These are phyloP conservation scores for Lordiphosa fenestrarum DNA, from an alignment of 2,888 invertebrate genomes.

Conservation along the genomic window DNA sequence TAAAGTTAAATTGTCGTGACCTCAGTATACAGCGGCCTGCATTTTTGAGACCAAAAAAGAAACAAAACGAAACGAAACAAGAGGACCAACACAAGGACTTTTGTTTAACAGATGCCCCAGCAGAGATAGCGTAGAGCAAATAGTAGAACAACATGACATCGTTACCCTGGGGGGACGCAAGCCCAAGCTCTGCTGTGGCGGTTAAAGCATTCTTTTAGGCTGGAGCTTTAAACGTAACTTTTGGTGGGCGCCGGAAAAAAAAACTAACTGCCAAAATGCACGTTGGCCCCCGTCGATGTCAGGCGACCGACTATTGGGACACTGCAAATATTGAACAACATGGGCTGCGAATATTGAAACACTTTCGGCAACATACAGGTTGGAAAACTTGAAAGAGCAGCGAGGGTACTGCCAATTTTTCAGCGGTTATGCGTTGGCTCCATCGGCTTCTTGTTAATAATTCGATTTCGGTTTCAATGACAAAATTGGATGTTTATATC, in stretches of 20 bases:
- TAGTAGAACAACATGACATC: too few relatives aligned
- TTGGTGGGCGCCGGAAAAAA: neutral
- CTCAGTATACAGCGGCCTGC: too few relatives aligned
- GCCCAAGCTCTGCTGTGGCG: neutral
- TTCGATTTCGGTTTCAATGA: too few relatives aligned
- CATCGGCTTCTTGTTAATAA: too few relatives aligned
- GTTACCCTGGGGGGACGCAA: neutral
- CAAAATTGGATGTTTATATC: too few relatives aligned
- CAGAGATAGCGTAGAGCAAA: too few relatives aligned
- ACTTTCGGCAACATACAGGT: conserved; percentile 23
- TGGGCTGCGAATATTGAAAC: conserved; percentile 65
- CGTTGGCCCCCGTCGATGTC: neutral
- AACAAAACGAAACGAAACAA: too few relatives aligned
- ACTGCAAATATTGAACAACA: conserved; percentile 62
- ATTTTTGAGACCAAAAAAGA: too few relatives aligned
- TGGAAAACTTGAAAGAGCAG: neutral
- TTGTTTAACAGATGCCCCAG: too few relatives aligned
- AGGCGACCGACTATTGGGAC: conserved; percentile 5
- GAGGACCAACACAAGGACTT: too few relatives aligned
- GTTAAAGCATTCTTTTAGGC: conserved; percentile 27
- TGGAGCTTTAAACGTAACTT: too few relatives aligned
- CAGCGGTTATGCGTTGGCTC: neutral
- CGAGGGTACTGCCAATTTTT: neutral
- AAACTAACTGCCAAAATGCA: neutral
- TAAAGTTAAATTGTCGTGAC: too few relatives aligned